Evolutionary conservation across 92 coral and sea anemone species (phyloP).

Genomic region (Palythoa grandis): DNA sequence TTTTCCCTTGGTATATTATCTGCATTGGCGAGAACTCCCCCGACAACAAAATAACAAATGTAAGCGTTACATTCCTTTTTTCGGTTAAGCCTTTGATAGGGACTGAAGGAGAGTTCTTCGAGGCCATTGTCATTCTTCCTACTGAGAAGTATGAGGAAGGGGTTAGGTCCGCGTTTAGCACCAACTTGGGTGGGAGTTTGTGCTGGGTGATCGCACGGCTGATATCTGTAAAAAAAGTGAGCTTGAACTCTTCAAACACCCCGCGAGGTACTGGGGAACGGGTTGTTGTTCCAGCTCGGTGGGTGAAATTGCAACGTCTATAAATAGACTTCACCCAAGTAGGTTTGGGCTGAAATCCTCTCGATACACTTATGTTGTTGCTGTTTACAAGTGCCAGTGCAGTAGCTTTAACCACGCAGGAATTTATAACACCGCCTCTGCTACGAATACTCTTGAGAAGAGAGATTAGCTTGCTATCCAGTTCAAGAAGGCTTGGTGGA

Average conservation of each 20-base stretch:
- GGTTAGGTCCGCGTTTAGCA: slow-evolving; percentile 54
- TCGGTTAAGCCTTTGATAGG: slow-evolving; percentile 59
- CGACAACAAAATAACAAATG: slow-evolving; percentile 61
- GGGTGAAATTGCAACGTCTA: background rate
- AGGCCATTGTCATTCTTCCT: slow-evolving; percentile 64
- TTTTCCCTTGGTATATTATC: slow-evolving; percentile 64
- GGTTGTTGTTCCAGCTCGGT: background rate
- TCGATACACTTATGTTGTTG: slow-evolving; percentile 33
- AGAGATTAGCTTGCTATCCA: slow-evolving; percentile 46
- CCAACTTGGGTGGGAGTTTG: slow-evolving; percentile 53
- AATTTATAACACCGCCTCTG: slow-evolving; percentile 49
- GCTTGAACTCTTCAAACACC: slow-evolving; percentile 59
- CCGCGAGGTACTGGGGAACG: slow-evolving; percentile 61
- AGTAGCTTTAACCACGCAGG: slow-evolving; percentile 37
- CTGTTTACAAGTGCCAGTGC: slow-evolving; percentile 55
- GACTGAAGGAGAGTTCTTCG: slow-evolving; percentile 50
- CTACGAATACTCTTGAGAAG: slow-evolving; percentile 48
- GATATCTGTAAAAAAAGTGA: background rate
- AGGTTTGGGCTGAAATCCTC: slow-evolving; percentile 44
- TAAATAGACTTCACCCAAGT: background rate
- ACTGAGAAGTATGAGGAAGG: slow-evolving; percentile 55
- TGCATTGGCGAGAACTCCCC: slow-evolving; percentile 63
- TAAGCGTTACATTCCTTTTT: slow-evolving; percentile 59
- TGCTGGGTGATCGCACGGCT: slow-evolving; percentile 34
- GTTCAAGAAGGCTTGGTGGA: slow-evolving; percentile 53